A percentile compares a stretch with the other conserved stretches of the same genome.
Evolutionary conservation across 2,888 invertebrate species (phyloP).

Genomic region (Caenorhabditis sp.): DNA sequence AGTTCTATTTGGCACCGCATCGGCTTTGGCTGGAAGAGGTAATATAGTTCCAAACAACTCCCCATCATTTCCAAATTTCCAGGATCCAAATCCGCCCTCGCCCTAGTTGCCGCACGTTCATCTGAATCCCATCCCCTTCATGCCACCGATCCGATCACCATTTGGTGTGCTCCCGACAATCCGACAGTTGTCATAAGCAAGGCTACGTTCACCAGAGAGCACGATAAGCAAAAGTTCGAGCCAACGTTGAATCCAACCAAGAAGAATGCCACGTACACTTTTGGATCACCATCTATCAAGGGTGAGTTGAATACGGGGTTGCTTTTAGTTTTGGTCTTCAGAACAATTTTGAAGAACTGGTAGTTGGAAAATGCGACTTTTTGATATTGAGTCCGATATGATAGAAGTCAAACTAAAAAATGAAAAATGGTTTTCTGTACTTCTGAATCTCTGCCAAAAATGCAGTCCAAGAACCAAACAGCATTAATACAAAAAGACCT

Average conservation of each 20-base stretch:
- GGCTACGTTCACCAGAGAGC: conserved; percentile 41
- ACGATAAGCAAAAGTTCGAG: conserved; percentile 42
- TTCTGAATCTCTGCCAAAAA: too few species aligned
- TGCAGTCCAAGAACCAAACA: too few species aligned
- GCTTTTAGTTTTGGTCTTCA: background rate
- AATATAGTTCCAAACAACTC: background rate
- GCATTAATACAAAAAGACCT: too few species aligned
- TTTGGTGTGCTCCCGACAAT: conserved; percentile 73
- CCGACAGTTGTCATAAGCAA: conserved; percentile 61
- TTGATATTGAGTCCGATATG: too few species aligned
- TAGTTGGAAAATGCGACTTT: too few species aligned
- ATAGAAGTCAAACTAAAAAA: too few species aligned
- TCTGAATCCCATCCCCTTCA: conserved; percentile 53
- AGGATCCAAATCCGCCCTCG: conserved; percentile 53
- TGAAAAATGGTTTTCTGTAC: too few species aligned
- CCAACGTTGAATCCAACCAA: conserved; percentile 56
- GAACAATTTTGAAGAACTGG: too few species aligned
- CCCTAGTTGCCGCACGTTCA: conserved; percentile 50
- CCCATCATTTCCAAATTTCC: background rate
- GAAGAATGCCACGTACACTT: conserved; percentile 67
- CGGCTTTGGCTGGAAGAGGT: conserved; percentile 39
- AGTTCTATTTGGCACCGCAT: conserved; percentile 15
- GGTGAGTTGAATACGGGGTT: conserved; percentile 47
- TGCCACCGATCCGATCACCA: conserved; percentile 59
- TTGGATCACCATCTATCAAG: conserved; percentile 60